A percentile compares a stretch with the other conserved stretches of the same genome.
These are phyloP conservation scores for Stigmatopora nigra DNA, from an alignment of 2,113 vertebrate species.

Conservation along the genomic window DNA sequence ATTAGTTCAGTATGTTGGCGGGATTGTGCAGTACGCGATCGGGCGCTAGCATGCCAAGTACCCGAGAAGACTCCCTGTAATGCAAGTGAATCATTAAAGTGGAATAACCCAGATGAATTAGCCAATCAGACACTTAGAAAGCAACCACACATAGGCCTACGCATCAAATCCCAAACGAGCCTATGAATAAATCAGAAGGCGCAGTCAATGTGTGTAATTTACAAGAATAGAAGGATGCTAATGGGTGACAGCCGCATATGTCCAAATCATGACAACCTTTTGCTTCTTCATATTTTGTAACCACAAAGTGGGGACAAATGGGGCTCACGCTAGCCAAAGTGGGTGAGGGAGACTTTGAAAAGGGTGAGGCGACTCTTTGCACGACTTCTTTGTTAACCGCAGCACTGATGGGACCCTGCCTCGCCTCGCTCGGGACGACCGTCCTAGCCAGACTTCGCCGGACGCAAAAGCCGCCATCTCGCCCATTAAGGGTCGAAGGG, in stretches of 20 bases:
- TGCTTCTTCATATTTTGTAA: conserved; percentile 45
- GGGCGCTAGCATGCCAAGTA: conserved; percentile 40
- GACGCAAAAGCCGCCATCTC: conserved; percentile 16
- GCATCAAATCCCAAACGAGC: conserved; percentile 49
- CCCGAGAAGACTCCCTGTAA: conserved; percentile 30
- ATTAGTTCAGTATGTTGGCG: conserved; percentile 7
- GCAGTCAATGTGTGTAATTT: conserved; percentile 38
- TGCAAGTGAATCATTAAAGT: conserved; percentile 33
- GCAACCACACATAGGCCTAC: conserved; percentile 28
- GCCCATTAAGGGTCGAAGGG: conserved; percentile 47
- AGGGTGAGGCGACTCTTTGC: conserved; percentile 53
- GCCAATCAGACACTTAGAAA: conserved; percentile 24
- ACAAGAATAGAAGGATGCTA: conserved; percentile 44
- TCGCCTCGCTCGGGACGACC: conserved; percentile 24
- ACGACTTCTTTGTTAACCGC: conserved; percentile 61
- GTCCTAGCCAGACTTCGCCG: conserved; percentile 26
- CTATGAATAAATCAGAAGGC: conserved; percentile 68
- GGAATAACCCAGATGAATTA: conserved; percentile 15
- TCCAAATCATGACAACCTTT: conserved; percentile 41
- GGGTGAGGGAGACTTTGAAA: conserved; percentile 48
- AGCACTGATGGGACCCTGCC: conserved; percentile 43
- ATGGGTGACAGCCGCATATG: conserved; percentile 39
- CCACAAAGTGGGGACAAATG: conserved; percentile 62
- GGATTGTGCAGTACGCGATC: background rate
- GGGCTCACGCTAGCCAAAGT: conserved; percentile 12